These are phyloP conservation scores for Tribolium castaneum DNA, from an alignment of 1,140 invertebrate genomes.

Conservation along the genomic window DNA sequence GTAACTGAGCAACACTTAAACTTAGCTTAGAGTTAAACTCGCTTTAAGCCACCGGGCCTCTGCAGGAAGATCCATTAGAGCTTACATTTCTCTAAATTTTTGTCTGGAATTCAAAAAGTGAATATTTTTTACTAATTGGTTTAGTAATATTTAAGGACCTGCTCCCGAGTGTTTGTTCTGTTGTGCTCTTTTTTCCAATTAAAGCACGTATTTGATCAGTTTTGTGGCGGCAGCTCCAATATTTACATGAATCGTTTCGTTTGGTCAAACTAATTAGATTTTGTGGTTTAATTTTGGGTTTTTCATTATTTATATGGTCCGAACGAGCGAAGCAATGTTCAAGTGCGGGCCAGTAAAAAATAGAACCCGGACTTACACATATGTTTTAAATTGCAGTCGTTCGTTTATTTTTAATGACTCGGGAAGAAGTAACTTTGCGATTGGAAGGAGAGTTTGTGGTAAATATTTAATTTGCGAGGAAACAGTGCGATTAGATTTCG, in stretches of 20 bases:
- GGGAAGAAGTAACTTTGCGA: constrained; percentile 1
- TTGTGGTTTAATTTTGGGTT: background rate
- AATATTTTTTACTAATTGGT: no score
- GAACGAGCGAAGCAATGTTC: background rate
- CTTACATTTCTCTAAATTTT: no score
- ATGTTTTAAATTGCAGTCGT: background rate
- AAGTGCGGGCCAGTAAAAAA: background rate
- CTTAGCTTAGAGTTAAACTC: no score
- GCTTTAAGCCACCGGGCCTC: no score
- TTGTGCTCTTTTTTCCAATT: background rate
- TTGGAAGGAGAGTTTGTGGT: background rate
- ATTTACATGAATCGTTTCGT: background rate
- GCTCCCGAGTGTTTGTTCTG: background rate
- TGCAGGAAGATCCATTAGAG: no score
- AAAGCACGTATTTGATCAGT: no score
- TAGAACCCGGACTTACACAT: background rate
- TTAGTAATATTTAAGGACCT: background rate
- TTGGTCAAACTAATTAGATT: background rate
- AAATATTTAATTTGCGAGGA: constrained; percentile 1
- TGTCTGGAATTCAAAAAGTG: no score
- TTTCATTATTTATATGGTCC: background rate
- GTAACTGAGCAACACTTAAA: no score
- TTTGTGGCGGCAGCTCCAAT: background rate
- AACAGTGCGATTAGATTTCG: background rate
- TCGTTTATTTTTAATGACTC: background rate